Evolutionary conservation across 2,797 vertebrate genomes (phyloP), one percentile per base, ranked within the genome.

Genomic region (Acanthurus tractus): DNA sequence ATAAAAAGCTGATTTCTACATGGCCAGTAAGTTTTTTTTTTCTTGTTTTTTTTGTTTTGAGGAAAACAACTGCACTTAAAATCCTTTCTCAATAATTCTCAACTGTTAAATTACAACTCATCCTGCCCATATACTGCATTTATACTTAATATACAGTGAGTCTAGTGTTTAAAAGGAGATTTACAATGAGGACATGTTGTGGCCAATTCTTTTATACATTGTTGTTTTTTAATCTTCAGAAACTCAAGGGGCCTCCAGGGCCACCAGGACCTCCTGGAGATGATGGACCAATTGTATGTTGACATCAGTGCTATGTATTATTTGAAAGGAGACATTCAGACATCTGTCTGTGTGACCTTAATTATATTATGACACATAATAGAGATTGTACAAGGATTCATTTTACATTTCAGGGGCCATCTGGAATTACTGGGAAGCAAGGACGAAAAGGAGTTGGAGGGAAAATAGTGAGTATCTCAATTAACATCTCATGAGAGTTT

Each of bases 361-460:
- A 36, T 70, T 8, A 65, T 15, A 66, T 3, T 14, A 17, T 42
- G 22, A 29, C 29, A 4, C 59, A 61, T 17, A 71, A 5, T 4
- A 25, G 25, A n/a, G 0, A 20, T 11, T 58, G 0, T 67, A 13
- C 25, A 68, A 12, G 3, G 1, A 61, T 23, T 58, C 7, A 46
- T 29, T 73, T 48, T 81, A 14, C 85, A 23, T 49, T 78, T 10
- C 52, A 96, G 95, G 95, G 95, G 1, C 79, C 69, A 15, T 86
- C 93, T 63, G 95, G 95, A 82, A 85, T 93, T 70, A 63, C 85
- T 76, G 95, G 95, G 56, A 94, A 92, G 57, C 92, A 93, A 75
- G 95, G 95, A 50, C 81, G n/a, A 66, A 95, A 92, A 86, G 95
- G 95, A 88, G 79, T 79, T 70, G 42, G 45, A 53, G 95, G 95